Conservation (phyloP, 2,113 vertebrate species). For the Empidonax traillii region DNA sequence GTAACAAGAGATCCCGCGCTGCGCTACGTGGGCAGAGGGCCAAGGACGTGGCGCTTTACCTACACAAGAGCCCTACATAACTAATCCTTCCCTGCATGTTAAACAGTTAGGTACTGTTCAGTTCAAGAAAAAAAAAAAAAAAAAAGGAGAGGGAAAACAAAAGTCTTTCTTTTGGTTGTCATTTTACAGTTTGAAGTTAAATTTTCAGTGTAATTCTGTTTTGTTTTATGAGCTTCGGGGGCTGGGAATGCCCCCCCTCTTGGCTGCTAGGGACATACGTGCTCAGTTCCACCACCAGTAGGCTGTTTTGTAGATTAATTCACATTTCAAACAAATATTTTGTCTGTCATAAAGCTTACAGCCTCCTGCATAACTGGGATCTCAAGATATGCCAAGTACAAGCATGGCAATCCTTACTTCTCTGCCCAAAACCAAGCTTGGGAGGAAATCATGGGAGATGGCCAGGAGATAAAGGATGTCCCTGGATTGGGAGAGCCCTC, state of each 20-base stretch:
- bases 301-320: not conserved
- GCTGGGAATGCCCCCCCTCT: conserved; percentile 2
- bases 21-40: conserved; percentile 65
- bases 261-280: not conserved
- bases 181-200: not conserved
- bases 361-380: not conserved
- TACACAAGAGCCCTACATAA: conserved; percentile 73
- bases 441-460: not conserved
- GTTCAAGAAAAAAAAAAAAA: conserved; percentile 26
- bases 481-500: not conserved
- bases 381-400: not conserved
- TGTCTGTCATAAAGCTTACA: not conserved
- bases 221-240: not conserved
- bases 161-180: conserved; percentile 37
- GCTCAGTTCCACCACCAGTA: not conserved
- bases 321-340: not conserved
- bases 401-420: not conserved
- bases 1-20: conserved; percentile 73
- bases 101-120: conserved; percentile 73
- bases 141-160: conserved; percentile 55
- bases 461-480: not conserved
- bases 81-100: conserved; percentile 71
- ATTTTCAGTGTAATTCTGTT: conserved; percentile 18
- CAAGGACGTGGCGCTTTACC: conserved; percentile 73
- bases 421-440: not conserved